These are phyloP conservation scores for Rutilus rutilus DNA, from an alignment of 2,113 vertebrate species.

Conservation along the genomic window DNA sequence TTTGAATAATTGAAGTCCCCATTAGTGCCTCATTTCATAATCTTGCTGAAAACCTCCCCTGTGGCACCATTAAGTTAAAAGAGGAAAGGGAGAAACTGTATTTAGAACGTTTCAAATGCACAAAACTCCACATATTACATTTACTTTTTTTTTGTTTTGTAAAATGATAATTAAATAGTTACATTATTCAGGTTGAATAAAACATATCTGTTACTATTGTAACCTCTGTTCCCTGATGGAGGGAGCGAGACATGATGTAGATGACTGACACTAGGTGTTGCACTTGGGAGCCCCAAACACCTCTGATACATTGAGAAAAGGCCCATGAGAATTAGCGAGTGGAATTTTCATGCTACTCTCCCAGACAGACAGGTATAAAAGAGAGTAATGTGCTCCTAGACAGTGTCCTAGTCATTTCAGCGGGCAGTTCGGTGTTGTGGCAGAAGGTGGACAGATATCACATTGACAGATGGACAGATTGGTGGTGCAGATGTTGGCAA, in stretches of 20 bases:
- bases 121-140: not conserved
- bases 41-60: slow-evolving; percentile 17
- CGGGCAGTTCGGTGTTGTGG: too few relatives aligned
- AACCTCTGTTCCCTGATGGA: too few relatives aligned
- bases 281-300: too few relatives aligned
- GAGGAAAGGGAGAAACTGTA: not conserved
- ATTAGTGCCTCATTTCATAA: slow-evolving; percentile 44
- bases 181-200: not conserved
- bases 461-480: not conserved
- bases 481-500: not conserved
- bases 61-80: slow-evolving; percentile 37
- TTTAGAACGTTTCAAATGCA: slow-evolving; percentile 6
- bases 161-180: not conserved
- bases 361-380: too few relatives aligned
- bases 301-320: too few relatives aligned
- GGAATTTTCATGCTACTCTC: too few relatives aligned
- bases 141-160: not conserved
- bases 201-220: not conserved
- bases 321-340: too few relatives aligned
- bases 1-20: slow-evolving; percentile 44
- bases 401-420: too few relatives aligned
- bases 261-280: too few relatives aligned
- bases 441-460: too few relatives aligned
- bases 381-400: too few relatives aligned
- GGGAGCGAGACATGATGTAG: too few relatives aligned